phyloP scores from a whole-genome alignment of 2,113 vertebrate species.

The Peromyscus polionotus region DNA sequence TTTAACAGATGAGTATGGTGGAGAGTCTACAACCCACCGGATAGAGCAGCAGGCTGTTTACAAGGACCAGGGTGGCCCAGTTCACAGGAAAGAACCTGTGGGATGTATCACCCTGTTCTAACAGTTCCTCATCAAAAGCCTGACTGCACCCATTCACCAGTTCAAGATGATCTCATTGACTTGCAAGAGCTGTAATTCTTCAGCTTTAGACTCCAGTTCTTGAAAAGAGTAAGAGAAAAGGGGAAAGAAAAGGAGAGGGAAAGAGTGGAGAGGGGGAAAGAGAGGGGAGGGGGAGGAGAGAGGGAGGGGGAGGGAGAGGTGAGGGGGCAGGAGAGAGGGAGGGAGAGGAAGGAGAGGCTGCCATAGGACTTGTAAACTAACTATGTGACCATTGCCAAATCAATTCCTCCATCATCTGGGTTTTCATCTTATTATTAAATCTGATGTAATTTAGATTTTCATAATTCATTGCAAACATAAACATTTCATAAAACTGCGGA shows the following conservation, averaged over 20 bases:
- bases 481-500: background rate
- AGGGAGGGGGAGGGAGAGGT: background rate
- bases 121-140: background rate
- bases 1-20: background rate
- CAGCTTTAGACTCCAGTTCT: background rate
- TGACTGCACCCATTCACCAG: background rate
- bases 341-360: background rate
- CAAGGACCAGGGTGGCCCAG: background rate
- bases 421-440: conserved; percentile 6
- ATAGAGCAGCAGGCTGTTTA: background rate
- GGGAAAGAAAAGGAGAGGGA: background rate
- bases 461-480: conserved; percentile 11
- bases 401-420: background rate
- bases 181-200: background rate
- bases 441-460: conserved; percentile 13
- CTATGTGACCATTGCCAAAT: background rate
- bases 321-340: background rate
- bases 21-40: background rate
- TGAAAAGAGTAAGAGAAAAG: background rate
- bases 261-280: background rate
- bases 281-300: background rate
- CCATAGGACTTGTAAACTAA: background rate
- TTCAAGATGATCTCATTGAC: background rate
- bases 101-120: background rate
- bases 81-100: background rate